phyloP scores from a whole-genome alignment of 1,140 invertebrate species.

The Belonocnema kinseyi region DNA sequence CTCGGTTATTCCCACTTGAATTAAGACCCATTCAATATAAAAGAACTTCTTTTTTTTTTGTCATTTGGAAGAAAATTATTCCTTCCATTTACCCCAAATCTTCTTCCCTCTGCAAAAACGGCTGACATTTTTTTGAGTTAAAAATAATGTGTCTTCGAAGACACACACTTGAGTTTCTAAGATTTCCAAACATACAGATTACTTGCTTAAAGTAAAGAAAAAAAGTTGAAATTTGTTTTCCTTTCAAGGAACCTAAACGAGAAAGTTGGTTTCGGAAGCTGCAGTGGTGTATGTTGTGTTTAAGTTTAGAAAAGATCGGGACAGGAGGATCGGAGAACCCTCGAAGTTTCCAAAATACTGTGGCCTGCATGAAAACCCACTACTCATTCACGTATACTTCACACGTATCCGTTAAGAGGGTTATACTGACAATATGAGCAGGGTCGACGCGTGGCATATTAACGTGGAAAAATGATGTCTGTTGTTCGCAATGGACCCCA shows the following conservation, averaged over 20 bases:
- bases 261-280: neutral
- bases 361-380: constrained; percentile 12
- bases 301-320: constrained; percentile 7
- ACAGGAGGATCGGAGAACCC: neutral
- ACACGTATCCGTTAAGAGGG: constrained; percentile 1
- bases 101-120: neutral
- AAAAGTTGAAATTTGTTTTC: neutral
- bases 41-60: no score
- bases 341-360: constrained; percentile 14
- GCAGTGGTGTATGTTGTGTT: neutral
- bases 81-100: neutral
- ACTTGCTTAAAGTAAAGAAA: neutral
- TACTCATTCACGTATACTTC: neutral
- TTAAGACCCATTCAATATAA: neutral
- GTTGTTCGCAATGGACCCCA: constrained; percentile 27
- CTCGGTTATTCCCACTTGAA: constrained; percentile 3
- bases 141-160: neutral
- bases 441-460: constrained; percentile 41
- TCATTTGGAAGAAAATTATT: neutral
- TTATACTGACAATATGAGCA: constrained; percentile 18
- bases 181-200: neutral
- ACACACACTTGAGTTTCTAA: neutral
- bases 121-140: neutral
- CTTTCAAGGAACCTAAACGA: neutral
- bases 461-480: constrained; percentile 34